These are phyloP conservation scores for Cliona cf. orientalis DNA, from an alignment of 37 sponge, comb jelly and placozoan species.

Conservation along the genomic window DNA sequence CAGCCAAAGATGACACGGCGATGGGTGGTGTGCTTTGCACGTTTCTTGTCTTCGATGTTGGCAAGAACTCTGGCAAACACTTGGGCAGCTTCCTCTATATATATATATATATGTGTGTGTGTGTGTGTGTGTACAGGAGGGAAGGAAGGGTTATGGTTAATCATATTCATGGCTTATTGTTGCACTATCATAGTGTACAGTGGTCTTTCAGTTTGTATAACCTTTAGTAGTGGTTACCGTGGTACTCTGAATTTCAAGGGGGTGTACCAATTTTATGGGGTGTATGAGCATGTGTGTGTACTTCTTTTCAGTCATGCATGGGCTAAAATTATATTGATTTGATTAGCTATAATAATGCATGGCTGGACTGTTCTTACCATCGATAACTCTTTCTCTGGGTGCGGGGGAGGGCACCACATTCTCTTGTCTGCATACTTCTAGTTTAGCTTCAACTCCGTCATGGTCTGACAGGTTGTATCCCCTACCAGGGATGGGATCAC, in stretches of 20 bases:
- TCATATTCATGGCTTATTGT: too few relatives aligned
- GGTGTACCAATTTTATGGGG: too few relatives aligned
- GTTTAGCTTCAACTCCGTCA: slow-evolving; percentile 65
- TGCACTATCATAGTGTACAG: too few relatives aligned
- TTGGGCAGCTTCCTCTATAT: slow-evolving; percentile 23
- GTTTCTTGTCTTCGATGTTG: slow-evolving; percentile 4
- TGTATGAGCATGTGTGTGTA: too few relatives aligned
- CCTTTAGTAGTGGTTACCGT: too few relatives aligned
- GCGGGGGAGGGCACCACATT: neutral
- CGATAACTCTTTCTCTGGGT: neutral
- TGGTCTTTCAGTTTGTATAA: too few relatives aligned
- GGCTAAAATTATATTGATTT: too few relatives aligned
- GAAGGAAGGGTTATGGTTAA: neutral
- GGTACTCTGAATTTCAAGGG: too few relatives aligned
- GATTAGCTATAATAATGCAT: too few relatives aligned
- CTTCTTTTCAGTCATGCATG: too few relatives aligned
- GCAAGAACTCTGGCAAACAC: neutral
- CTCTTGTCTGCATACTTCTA: neutral
- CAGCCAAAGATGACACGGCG: neutral
- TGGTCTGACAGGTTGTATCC: slow-evolving; percentile 80
- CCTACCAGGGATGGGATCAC: slow-evolving; percentile 65
- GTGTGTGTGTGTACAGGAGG: neutral
- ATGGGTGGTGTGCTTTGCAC: neutral
- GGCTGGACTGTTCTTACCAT: neutral
- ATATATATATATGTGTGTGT: neutral